Conservation (phyloP, 2,888 invertebrate species). For the Microplitis deprimator region DNA sequence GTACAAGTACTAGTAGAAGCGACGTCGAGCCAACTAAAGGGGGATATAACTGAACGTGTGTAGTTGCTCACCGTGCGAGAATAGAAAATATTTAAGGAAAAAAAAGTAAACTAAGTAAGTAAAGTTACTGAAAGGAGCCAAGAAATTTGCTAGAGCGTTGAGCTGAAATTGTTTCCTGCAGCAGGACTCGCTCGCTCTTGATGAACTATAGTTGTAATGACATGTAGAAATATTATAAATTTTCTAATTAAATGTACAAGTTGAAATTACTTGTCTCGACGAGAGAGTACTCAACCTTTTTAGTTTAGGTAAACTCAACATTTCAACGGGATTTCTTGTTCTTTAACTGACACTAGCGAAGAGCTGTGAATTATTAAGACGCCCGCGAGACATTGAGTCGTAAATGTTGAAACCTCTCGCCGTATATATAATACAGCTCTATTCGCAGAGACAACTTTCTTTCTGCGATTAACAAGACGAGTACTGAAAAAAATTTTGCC, state of each 20-base stretch:
- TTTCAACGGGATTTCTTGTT: constrained; percentile 17
- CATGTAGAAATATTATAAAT: constrained; percentile 9
- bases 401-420: constrained; percentile 14
- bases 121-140: too few relatives aligned
- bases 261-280: constrained; percentile 1
- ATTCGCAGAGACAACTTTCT: not conserved
- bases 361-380: constrained; percentile 54
- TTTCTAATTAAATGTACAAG: constrained; percentile 14
- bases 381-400: constrained; percentile 51
- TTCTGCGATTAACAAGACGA: not conserved
- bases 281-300: constrained; percentile 11
- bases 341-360: constrained; percentile 38
- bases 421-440: constrained; percentile 8
- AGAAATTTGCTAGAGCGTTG: too few relatives aligned
- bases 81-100: too few relatives aligned
- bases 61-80: too few relatives aligned
- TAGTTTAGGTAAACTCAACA: constrained; percentile 14
- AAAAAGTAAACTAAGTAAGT: too few relatives aligned
- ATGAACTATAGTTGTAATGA: not conserved
- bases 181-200: too few relatives aligned
- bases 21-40: not conserved
- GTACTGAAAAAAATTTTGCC: not conserved
- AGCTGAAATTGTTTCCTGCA: too few relatives aligned
- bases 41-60: too few relatives aligned
- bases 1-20: constrained; percentile 10